These are phyloP conservation scores for Cataglyphis rosenhaueri DNA, from an alignment of 2,888 invertebrate species.

Conservation along the genomic window DNA sequence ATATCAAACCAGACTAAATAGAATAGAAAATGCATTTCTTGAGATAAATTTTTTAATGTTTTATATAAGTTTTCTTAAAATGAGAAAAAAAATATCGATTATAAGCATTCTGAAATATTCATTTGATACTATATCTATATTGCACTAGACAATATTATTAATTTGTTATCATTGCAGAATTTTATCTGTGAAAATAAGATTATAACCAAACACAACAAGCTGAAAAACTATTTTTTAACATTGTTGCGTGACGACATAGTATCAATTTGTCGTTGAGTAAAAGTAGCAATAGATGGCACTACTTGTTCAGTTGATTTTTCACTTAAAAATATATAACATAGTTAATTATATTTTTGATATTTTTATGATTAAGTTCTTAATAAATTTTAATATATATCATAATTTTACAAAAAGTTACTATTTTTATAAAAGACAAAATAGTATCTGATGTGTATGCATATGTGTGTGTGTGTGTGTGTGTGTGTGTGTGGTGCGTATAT, in stretches of 20 bases:
- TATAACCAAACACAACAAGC: background rate
- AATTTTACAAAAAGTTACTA: background rate
- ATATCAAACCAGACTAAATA: background rate
- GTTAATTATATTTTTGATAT: background rate
- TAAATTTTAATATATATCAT: background rate
- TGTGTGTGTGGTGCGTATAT: too few relatives aligned
- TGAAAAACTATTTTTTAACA: conserved; percentile 1
- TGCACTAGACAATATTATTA: background rate
- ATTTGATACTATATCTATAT: background rate
- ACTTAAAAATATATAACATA: background rate
- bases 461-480: too few relatives aligned
- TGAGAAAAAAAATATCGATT: background rate
- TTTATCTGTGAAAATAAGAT: background rate
- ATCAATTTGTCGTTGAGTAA: conserved; percentile 4
- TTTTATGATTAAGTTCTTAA: background rate
- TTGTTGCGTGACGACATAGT: background rate
- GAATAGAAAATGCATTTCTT: background rate
- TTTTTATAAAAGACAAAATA: background rate
- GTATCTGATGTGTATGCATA: background rate
- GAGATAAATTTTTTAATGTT: background rate
- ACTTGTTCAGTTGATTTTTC: background rate
- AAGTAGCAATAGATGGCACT: conserved; percentile 20
- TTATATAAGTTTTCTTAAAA: background rate
- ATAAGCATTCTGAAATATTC: background rate
- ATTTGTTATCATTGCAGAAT: background rate